Base-by-base conservation (phyloP, 2,888 invertebrate species). In the Drosophila hamatofila region DNA sequence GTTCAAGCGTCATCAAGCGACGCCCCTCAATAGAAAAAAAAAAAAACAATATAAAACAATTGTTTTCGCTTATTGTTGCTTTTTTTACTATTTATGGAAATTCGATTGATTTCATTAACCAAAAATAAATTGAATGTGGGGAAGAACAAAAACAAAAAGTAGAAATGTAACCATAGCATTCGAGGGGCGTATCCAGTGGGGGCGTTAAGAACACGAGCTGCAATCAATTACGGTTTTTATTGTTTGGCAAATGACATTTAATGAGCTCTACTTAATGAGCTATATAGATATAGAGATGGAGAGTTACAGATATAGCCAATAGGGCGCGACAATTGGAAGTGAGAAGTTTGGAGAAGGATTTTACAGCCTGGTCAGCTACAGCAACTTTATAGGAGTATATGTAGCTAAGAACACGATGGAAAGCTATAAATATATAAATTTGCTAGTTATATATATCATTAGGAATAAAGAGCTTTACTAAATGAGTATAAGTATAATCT, bases 41-140 rank as follows among this genome's bases (percentile, higher is more conserved):
- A n/a, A 7, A 33, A 33, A 18, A 49, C 3, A 33, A 12, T 33
- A n/a, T 5, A 48, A 14, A 30, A 30, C 27, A 49, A 30, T 30
- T 49, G 8, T 14, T 30, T 59, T 30, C 23, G 33, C 16, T 7
- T 44, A 39, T 41, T 61, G 42, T 12, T 41, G 6, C 6, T 23
- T 48, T 41, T 58, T 64, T 37, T 60, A 46, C 58, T 82, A 64
- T 73, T 74, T 71, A 64, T 66, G 77, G 65, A 73, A 71, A 71
- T 68, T 69, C 56, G 61, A 49, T 80, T 73, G 77, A 73, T 80
- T 83, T 69, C 65, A 69, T 80, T 78, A 80, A 42, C 39, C 30
- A 23, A 46, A 61, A 60, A 41, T 57, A 65, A 27, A 61, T 51
- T 14, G 46, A 57, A 46, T 41, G 54, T 49, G 0, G 27, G 11